Percentiles rank a stretch among this genome's conserved stretches.
Conservation (phyloP, 2,797 vertebrate genomes). For the Smutsia gigantea region DNA sequence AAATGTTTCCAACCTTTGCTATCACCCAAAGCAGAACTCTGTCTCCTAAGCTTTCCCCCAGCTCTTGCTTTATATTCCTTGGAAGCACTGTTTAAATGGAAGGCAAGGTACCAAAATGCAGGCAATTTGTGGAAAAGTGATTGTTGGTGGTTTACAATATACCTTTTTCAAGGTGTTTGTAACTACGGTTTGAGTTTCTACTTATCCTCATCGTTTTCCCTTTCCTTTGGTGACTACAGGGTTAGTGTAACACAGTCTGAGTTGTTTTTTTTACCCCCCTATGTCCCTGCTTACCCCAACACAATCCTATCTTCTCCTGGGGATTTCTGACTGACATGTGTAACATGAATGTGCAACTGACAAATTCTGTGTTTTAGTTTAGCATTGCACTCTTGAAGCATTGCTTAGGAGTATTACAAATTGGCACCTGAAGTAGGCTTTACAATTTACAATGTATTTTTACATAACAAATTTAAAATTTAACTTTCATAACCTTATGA, state of each 20-base stretch:
- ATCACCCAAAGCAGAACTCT: slow-evolving; percentile 36
- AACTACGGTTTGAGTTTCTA: background rate
- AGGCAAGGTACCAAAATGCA: background rate
- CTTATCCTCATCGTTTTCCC: background rate
- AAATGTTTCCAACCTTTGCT: slow-evolving; percentile 71
- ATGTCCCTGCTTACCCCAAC: background rate
- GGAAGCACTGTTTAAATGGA: background rate
- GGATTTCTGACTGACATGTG: background rate
- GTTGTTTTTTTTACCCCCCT: background rate
- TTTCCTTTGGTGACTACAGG: background rate
- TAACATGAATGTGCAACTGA: background rate
- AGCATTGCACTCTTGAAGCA: background rate
- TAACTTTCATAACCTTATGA: background rate
- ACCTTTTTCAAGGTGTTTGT: background rate
- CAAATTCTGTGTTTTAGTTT: background rate
- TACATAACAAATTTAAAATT: background rate
- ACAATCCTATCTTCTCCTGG: background rate
- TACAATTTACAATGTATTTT: background rate
- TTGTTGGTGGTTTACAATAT: background rate
- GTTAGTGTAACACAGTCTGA: background rate
- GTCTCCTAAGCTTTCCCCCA: background rate
- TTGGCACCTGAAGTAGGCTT: background rate
- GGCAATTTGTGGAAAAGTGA: background rate
- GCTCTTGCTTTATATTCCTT: slow-evolving; percentile 11
- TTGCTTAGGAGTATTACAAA: background rate